Evolutionary conservation across 37 sponge, comb jelly and placozoan species (phyloP), one percentile per base, ranked within the genome.

Genomic region (Petrosia ficiformis): DNA sequence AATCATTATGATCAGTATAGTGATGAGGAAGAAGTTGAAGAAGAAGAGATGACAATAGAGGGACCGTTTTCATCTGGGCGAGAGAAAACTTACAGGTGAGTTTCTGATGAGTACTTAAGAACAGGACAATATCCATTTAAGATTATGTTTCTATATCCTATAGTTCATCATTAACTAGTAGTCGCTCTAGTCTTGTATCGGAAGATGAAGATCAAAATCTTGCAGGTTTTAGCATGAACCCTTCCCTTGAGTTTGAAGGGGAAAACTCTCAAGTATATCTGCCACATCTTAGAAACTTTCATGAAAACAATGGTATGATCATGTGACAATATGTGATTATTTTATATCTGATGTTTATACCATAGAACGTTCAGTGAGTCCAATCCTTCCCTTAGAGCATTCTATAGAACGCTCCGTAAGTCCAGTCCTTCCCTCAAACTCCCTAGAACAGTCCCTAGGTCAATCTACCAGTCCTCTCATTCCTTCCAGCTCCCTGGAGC

Each of bases 1-100:
- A 75, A 88, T 39, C 33, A 81, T 44, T 56, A 81, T n/a, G 83
- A 82, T 25, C 69, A 89, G 34, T 64, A 31, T 21, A 59, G 54
- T 0, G 74, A 74, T 0, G 43, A 32, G 22, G 76, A 34, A n/a
- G 82, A 82, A 39, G 4, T 1, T 11, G 43, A 58, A 32, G 79
- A 78, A 54, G 36, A 40, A 10, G 48, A 56, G 3, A 32, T 71
- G 72, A 29, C 1, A 4, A 28, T 16, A 56, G 34, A 30, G 57
- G 74, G 74, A 54, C 8, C 33, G 5, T 52, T 4, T 11, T 56
- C 34, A 56, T 38, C 74, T 29, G 32, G 38, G 52, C 28, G 2
- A 10, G 31, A 32, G 6, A 26, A 56, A 8, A 73, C 57, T 2
- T 56, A 48, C 3, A 56, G 57, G 34, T 56, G 34, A 48, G 28